Evolutionary conservation across 2,797 vertebrate species (phyloP), one percentile per base, ranked within the genome.

Genomic region (Phaenicophaeus curvirostris): DNA sequence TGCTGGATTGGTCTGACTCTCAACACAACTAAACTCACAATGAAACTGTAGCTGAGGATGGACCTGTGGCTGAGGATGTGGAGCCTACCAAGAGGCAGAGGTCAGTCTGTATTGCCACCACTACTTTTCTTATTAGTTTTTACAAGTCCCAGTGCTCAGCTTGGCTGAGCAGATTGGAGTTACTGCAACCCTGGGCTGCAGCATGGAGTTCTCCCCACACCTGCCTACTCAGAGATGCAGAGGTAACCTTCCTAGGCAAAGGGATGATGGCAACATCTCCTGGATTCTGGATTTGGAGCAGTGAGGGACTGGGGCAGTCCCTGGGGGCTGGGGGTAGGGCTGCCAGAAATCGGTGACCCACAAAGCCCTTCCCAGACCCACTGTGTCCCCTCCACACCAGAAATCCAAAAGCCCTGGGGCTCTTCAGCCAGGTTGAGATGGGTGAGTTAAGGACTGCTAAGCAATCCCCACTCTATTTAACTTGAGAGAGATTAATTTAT

Each of bases 401-500:
- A 84, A 74, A 3, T 8, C 57, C 44, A 16, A 57, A 72, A 83
- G 30, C 27, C 33, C n/a, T 58, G 48, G 39, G 13, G 54, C 4
- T 87, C 33, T 69, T 71, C 65, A 79, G 58, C 41, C 55, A 90
- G 41, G 46, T 62, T 85, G 61, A 79, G 68, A 42, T 21, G 71
- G 28, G 35, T 76, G 41, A 83, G 18, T 73, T 65, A 91, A 93
- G 71, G 69, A 67, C 57, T 72, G 44, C 42, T 74, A 83, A 86
- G 54, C 41, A 93, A 74, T 71, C 46, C 59, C 31, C 5, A 9
- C 30, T 62, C 69, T 84, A 31, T 87, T 90, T 92, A 94, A 33
- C 27, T 76, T 65, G 37, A 87, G 84, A 90, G 67, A 91, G 79
- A 95, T 93, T 93, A 93, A 95, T 95, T 95, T 95, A 97, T 87